Evolutionary conservation across 2,888 invertebrate genomes (phyloP).

Genomic region (Neoitamus cyanurus): DNA sequence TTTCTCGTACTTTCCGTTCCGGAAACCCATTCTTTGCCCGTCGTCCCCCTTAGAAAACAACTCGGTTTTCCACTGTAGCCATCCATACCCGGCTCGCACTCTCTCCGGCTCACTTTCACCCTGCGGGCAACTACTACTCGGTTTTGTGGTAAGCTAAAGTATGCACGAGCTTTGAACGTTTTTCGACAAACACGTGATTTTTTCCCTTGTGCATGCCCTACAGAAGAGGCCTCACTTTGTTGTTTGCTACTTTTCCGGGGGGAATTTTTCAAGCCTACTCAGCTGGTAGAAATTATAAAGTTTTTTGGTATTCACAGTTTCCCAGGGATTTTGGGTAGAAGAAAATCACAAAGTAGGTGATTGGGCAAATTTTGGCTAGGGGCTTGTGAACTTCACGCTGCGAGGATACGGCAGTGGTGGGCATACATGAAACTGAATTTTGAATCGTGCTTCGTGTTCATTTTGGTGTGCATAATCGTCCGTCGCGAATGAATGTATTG

Average conservation of each 20-base stretch:
- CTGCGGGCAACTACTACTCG: neutral
- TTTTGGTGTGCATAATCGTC: no score
- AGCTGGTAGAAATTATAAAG: neutral
- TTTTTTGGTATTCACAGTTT: neutral
- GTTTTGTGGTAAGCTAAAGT: neutral
- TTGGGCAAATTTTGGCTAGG: no score
- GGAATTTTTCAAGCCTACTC: neutral
- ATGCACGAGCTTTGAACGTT: neutral
- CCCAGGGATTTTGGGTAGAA: neutral
- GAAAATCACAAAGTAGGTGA: no score
- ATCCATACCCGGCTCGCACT: neutral
- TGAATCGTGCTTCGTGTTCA: no score
- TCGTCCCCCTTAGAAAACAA: neutral
- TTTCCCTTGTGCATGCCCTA: neutral
- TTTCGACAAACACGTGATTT: neutral
- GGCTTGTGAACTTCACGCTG: no score
- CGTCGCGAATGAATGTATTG: no score
- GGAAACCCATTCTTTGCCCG: conserved; percentile 22
- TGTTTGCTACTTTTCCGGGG: neutral
- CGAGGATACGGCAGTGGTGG: no score
- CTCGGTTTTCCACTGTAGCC: neutral
- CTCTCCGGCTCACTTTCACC: neutral
- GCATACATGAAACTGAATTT: no score
- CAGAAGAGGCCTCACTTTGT: neutral
- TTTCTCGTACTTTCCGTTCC: conserved; percentile 39